A percentile compares a stretch with the other conserved stretches of the same genome.
Conservation (phyloP, 1,140 invertebrate genomes). For the Eupristina koningsbergeri region DNA sequence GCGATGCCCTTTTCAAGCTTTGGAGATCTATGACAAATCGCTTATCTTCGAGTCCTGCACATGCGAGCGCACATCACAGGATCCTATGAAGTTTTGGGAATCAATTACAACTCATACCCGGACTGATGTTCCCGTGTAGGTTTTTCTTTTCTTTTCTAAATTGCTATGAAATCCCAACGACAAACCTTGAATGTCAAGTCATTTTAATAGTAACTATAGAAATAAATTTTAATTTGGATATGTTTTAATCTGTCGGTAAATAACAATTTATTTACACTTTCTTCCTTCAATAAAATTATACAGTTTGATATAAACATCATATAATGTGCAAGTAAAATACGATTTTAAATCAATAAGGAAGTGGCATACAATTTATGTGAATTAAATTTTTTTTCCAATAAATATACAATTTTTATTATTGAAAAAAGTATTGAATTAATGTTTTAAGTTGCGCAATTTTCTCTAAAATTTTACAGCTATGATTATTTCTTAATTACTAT, state of each 20-base stretch:
- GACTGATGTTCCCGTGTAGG: too few species aligned
- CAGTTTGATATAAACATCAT: neutral
- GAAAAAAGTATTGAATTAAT: too few species aligned
- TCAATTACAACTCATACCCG: too few species aligned
- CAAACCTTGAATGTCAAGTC: neutral
- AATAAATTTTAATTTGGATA: neutral
- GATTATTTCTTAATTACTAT: too few species aligned
- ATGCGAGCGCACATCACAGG: neutral
- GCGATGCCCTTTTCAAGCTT: neutral
- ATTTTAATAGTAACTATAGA: neutral
- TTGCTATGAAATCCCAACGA: neutral
- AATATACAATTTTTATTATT: too few species aligned
- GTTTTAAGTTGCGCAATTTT: neutral
- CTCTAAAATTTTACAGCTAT: too few species aligned
- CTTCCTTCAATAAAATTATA: neutral
- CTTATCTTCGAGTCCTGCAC: neutral
- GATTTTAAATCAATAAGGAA: too few species aligned
- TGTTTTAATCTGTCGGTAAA: neutral
- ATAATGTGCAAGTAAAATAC: too few species aligned
- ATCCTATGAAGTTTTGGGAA: neutral
- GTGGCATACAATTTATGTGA: too few species aligned
- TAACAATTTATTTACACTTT: neutral
- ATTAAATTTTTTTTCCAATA: too few species aligned
- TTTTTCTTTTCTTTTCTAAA: neutral
- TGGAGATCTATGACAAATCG: conserved; percentile 21